These are phyloP conservation scores for Goniozus legneri DNA, from an alignment of 1,140 invertebrate genomes.

Conservation along the genomic window DNA sequence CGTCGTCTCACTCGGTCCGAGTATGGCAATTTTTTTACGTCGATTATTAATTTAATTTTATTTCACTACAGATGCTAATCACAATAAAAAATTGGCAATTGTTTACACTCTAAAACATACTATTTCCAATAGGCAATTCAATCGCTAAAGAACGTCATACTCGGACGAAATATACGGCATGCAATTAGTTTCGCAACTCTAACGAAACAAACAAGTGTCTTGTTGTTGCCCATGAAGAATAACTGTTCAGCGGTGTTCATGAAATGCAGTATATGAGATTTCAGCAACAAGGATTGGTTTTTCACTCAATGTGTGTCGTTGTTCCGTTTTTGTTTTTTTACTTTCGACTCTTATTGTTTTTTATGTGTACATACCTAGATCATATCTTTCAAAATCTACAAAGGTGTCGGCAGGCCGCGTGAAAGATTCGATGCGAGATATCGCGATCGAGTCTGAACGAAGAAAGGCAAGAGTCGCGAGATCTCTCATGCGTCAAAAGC, in stretches of 20 bases:
- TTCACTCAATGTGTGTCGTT: background rate
- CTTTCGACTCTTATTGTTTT: background rate
- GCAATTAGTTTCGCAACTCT: conserved; percentile 42
- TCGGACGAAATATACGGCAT: conserved; percentile 45
- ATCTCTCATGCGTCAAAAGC: no score
- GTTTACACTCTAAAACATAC: no score
- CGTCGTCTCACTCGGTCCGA: conserved; percentile 31
- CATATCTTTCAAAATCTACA: conserved; percentile 26
- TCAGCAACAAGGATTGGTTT: no score
- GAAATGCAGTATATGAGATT: no score
- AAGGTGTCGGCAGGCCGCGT: conserved; percentile 23
- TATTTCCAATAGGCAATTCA: no score
- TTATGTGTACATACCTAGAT: conserved; percentile 30
- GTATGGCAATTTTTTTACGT: conserved; percentile 42
- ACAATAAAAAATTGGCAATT: no score
- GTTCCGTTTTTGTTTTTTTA: background rate
- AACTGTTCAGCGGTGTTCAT: no score
- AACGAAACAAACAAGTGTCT: conserved; percentile 36
- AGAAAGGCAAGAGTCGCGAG: no score
- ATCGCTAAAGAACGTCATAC: conserved; percentile 38
- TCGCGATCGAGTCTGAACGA: background rate
- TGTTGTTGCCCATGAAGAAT: no score
- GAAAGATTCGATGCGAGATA: conserved; percentile 17
- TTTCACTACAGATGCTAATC: no score
- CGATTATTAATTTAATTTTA: no score